Evolutionary conservation across 2,113 vertebrate species (phyloP).

Genomic region (Nanorana parkeri): DNA sequence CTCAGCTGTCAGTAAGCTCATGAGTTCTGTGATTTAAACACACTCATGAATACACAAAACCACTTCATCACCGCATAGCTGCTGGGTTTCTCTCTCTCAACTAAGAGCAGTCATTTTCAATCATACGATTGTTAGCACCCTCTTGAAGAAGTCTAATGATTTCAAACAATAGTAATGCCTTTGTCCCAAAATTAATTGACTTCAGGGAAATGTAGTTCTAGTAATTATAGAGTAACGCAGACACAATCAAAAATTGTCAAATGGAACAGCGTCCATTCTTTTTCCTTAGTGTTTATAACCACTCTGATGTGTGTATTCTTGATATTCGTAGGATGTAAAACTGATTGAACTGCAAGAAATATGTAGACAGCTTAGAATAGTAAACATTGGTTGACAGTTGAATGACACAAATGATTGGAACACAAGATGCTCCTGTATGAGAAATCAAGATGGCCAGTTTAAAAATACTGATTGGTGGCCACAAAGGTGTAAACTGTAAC

Average conservation of each 20-base stretch:
- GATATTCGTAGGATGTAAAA: not conserved
- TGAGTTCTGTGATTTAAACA: too few relatives aligned
- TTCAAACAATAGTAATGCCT: not conserved
- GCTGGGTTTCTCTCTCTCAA: too few relatives aligned
- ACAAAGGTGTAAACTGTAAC: not conserved
- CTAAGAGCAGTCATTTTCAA: too few relatives aligned
- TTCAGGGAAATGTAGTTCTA: not conserved
- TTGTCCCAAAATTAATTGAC: not conserved
- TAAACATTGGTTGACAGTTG: not conserved
- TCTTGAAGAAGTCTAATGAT: too few relatives aligned
- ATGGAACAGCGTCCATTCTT: not conserved
- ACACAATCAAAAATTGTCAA: not conserved
- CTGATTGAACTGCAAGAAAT: not conserved
- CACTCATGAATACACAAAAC: too few relatives aligned
- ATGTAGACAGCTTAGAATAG: not conserved
- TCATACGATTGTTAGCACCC: not conserved
- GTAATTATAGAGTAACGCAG: not conserved
- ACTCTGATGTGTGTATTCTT: not conserved
- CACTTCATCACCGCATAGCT: too few relatives aligned
- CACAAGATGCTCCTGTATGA: not conserved
- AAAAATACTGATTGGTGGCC: not conserved
- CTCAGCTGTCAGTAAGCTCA: too few relatives aligned
- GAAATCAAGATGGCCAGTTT: not conserved
- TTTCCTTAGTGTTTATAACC: not conserved
- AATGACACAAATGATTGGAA: not conserved